Conservation (phyloP, 2,888 invertebrate genomes). For the Synergus laeviventris region DNA sequence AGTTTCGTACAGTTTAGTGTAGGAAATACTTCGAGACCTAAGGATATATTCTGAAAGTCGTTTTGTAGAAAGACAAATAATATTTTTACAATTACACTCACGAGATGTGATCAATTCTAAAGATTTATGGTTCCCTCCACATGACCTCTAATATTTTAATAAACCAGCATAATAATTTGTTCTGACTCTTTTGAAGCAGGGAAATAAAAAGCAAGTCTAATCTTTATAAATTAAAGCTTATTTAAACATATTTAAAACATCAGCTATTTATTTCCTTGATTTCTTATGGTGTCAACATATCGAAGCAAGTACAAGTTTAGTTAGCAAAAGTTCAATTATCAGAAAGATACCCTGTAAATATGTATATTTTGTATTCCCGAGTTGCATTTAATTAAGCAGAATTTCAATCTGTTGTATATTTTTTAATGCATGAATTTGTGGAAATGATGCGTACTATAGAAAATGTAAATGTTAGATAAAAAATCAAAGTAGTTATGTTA, state of each 20-base stretch:
- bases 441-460: background rate
- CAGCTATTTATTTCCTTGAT: background rate
- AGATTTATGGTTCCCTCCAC: background rate
- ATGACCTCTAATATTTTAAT: background rate
- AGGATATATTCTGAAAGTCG: background rate
- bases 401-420: background rate
- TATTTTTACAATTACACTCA: slow-evolving; percentile 3
- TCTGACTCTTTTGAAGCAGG: background rate
- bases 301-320: background rate
- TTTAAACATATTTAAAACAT: background rate
- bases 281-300: background rate
- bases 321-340: background rate
- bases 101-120: slow-evolving; percentile 15
- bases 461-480: slow-evolving; percentile 10
- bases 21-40: background rate
- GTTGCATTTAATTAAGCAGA: background rate
- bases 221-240: background rate
- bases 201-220: background rate
- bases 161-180: background rate
- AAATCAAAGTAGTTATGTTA: background rate
- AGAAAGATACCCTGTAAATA: slow-evolving; percentile 3
- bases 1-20: background rate
- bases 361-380: slow-evolving; percentile 5
- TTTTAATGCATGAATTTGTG: background rate
- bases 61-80: background rate